phyloP scores from a whole-genome alignment of 2,113 vertebrate species.

The Dasyurus viverrinus region DNA sequence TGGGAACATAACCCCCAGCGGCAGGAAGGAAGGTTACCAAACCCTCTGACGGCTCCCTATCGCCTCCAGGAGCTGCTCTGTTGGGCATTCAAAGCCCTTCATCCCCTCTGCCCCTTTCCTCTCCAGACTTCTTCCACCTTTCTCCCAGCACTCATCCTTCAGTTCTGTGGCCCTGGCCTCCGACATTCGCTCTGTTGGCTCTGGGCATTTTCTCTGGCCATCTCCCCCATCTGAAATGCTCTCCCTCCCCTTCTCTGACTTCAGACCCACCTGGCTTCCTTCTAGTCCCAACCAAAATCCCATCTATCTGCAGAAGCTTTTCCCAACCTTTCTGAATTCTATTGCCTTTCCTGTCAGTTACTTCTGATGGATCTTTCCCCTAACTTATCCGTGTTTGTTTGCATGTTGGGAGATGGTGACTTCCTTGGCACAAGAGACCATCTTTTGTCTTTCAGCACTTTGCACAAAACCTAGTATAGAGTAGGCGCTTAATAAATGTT shows the following conservation, averaged over 20 bases:
- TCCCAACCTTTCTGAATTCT: background rate
- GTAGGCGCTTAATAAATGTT: background rate
- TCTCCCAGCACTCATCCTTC: background rate
- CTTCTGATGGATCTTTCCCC: background rate
- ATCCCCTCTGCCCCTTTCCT: too few species aligned
- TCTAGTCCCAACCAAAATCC: background rate
- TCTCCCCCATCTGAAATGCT: background rate
- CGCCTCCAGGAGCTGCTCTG: background rate
- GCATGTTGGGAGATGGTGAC: background rate
- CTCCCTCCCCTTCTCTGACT: background rate
- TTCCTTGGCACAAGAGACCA: background rate
- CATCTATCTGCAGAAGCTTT: background rate
- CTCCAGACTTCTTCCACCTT: background rate
- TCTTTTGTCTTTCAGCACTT: background rate
- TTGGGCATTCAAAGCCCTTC: too few species aligned
- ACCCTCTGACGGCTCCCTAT: background rate
- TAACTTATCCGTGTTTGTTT: background rate
- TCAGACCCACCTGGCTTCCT: background rate
- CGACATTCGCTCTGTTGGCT: background rate
- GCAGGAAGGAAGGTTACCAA: background rate
- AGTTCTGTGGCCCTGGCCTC: background rate
- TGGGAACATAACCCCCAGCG: background rate
- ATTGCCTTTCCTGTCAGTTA: background rate
- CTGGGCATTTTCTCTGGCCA: too few species aligned
- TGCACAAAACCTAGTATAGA: background rate